These are phyloP conservation scores for Autographa pulchrina DNA, from an alignment of 2,888 invertebrate genomes.

Conservation along the genomic window DNA sequence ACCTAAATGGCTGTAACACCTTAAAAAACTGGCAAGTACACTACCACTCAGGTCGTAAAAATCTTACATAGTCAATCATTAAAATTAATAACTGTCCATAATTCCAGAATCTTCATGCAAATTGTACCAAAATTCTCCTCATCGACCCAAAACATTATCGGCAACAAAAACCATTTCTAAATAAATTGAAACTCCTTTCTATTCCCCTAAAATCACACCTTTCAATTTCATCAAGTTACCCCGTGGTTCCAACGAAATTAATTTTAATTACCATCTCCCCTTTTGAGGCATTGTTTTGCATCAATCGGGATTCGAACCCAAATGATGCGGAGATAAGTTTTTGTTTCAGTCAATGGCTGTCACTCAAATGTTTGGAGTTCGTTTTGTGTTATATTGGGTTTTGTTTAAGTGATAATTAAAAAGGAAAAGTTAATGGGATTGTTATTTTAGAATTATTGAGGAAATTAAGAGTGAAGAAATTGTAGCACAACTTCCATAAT, in stretches of 20 bases:
- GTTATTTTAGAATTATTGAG: no score
- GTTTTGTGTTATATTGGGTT: neutral
- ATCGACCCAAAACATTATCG: conserved; percentile 29
- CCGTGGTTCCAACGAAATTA: conserved; percentile 55
- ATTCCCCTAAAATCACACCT: conserved; percentile 56
- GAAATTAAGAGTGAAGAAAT: no score
- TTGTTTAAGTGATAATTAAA: neutral
- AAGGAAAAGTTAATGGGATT: neutral
- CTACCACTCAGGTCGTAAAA: no score
- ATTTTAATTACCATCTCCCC: conserved; percentile 57
- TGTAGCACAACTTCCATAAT: no score
- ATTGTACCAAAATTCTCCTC: conserved; percentile 27
- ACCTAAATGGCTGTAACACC: no score
- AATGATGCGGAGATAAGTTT: conserved; percentile 24
- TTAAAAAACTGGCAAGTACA: no score
- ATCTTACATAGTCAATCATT: no score
- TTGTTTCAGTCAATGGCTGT: conserved; percentile 12
- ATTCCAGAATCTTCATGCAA: neutral
- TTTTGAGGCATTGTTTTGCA: conserved; percentile 39
- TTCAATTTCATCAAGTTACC: conserved; percentile 46
- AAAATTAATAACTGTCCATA: no score
- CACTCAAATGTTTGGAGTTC: neutral
- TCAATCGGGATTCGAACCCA: conserved; percentile 22
- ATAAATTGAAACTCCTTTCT: conserved; percentile 45
- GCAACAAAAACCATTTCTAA: conserved; percentile 33